Base-by-base conservation (phyloP, 2,888 invertebrate species). In the Microctonus hyperodae region DNA sequence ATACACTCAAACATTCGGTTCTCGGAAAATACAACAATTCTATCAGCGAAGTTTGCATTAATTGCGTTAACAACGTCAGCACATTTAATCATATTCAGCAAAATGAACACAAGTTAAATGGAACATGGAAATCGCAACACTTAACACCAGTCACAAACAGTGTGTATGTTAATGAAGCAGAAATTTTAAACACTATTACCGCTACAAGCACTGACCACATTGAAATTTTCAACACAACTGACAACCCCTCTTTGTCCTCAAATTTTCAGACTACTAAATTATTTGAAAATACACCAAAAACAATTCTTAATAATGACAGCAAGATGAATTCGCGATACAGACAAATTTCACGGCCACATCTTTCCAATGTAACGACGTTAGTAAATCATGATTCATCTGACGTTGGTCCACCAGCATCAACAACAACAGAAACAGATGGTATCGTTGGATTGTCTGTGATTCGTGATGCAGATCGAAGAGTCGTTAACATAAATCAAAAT, bases 381-480 rank as follows among this genome's bases (percentile, higher is more conserved):
- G 16, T 44, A 25, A 59, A 59, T 58, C 58, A 58, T 25, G 23
- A 40, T n/a, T 44, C 28, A 59, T 22, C 59, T 25, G 59, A 44
- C 28, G 16, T 16, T 9, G 6, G 16, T 0, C 6, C n/a, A n/a
- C n/a, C n/a, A n/a, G 44, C 44, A 44, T 44, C 16, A 44, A 16
- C 44, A 44, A 16, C 16, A 20, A 28, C 31, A 16, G 59, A 22
- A 59, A 59, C 44, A 40, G 59, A 28, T 55, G 7, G 28, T 23
- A 35, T 9, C 16, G 23, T 44, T 44, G 16, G 20, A 22, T 37
- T 25, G 40, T 23, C n/a, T 25, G 28, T 22, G 25, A 13, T 25
- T 59, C 59, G 25, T 44, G 44, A 44, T 44, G 44, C 25, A 25
- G n/a, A 33, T 16, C 20, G 9, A 20, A 57, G 20, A 37, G 3